Evolutionary conservation across 1,140 invertebrate species (phyloP).

Genomic region (Macrobrachium rosenbergii): DNA sequence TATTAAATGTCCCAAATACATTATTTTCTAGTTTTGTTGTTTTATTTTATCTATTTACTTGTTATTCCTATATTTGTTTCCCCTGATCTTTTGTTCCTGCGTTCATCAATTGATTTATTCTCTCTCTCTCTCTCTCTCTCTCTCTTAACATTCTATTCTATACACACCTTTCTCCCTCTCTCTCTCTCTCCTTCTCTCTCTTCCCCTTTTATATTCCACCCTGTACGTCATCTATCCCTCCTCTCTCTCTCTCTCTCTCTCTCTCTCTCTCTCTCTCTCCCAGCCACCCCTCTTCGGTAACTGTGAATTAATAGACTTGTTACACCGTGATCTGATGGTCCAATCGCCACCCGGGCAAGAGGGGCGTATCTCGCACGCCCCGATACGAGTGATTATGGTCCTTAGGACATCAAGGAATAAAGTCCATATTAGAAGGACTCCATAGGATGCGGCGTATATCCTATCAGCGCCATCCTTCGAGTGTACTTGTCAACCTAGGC

Average conservation of each 20-base stretch:
- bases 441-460: constrained; percentile 68
- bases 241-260: neutral
- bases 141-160: neutral
- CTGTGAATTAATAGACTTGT: constrained; percentile 77
- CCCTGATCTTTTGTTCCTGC: neutral
- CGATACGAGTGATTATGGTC: constrained; percentile 73
- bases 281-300: constrained; percentile 75
- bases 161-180: neutral
- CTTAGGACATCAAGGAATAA: neutral
- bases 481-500: constrained; percentile 57
- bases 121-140: neutral
- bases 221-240: neutral
- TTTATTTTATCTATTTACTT: neutral
- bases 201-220: neutral
- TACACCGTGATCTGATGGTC: constrained; percentile 75
- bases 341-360: constrained; percentile 75
- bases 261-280: neutral
- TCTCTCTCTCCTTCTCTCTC: neutral
- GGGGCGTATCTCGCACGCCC: constrained; percentile 72
- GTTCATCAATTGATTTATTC: no score
- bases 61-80: neutral
- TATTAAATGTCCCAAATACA: neutral
- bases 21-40: neutral
- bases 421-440: constrained; percentile 68
- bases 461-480: constrained; percentile 67